Evolutionary conservation across 2,888 invertebrate genomes (phyloP).

Genomic region (Drosophila nigricruria): DNA sequence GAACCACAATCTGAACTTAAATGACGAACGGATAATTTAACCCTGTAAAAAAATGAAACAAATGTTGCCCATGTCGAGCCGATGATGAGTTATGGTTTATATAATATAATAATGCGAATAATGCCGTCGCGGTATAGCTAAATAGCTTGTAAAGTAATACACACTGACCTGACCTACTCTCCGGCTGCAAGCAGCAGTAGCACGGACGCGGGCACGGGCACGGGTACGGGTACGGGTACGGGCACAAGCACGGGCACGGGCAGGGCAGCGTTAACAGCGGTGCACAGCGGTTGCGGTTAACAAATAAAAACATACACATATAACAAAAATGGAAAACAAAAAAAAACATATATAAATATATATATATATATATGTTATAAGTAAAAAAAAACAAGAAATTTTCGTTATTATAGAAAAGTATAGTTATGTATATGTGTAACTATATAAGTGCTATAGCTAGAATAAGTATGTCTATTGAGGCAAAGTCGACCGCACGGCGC

Average conservation of each 20-base stretch:
- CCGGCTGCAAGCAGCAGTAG: constrained; percentile 51
- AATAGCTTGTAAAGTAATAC: constrained; percentile 61
- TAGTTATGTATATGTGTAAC: constrained; percentile 6
- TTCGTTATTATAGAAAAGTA: constrained; percentile 50
- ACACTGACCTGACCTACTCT: constrained; percentile 80
- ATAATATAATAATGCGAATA: constrained; percentile 30
- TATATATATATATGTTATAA: neutral
- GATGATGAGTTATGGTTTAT: constrained; percentile 1
- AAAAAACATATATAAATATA: constrained; percentile 10
- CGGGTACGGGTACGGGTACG: constrained; percentile 21
- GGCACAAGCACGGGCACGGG: constrained; percentile 16
- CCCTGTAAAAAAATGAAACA: neutral
- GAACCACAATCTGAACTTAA: too few species aligned
- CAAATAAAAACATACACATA: constrained; percentile 29
- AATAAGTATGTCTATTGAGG: constrained; percentile 21
- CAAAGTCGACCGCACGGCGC: constrained; percentile 64
- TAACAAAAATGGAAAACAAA: constrained; percentile 17
- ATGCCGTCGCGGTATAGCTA: constrained; percentile 30
- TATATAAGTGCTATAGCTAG: constrained; percentile 31
- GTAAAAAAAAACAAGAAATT: constrained; percentile 29
- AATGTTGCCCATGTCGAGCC: constrained; percentile 3
- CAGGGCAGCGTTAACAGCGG: constrained; percentile 21
- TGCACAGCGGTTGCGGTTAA: constrained; percentile 66
- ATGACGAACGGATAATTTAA: constrained; percentile 17
- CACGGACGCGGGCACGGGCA: too few species aligned